Evolutionary conservation across 2,888 invertebrate species (phyloP), one percentile per base, ranked within the genome.

Genomic region (Epinotia nisella): DNA sequence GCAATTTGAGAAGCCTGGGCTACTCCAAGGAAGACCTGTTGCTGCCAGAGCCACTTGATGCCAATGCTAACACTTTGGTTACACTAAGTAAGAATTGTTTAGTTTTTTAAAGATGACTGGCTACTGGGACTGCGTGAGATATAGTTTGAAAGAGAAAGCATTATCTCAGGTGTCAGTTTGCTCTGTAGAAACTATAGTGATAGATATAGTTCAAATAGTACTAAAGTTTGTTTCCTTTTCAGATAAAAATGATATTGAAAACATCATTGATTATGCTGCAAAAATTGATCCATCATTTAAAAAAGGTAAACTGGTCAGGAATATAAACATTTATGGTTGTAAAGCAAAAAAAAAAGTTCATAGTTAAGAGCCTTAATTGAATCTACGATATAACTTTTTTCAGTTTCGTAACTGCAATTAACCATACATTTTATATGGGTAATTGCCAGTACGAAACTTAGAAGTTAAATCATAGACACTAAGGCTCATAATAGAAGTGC

Each of bases 31-130:
- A 85, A 1, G 88, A 89, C 45, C 61, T 74, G 7, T 75, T 91
- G 13, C 76, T 93, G n/a, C 91, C 92, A 10, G 89, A 90, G 9
- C 85, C 88, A 29, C 49, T 84, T 4, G 82, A 89, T 59, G 59
- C 75, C 10, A 75, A 81, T 64, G 78, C 85, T 7, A 79, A 72
- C 3, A 87, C 89, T 21, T 75, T 89, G 11, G 83, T 92, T 1
- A 90, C 86, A 85, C 80, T 90, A 13, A 78, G 92, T 93, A 87
- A 77, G 81, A 24, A 13, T 74, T 74, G 61, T 64, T 60, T 74
- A 45, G 3, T 15, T 45, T 21, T 45, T 15, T 45, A 45, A 13
- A 15, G 1, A 15, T 15, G 4, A 39, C 39, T 10, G 11, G 9
- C 11, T 39, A 39, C 9, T 39, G 11, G 10, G 39, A 10, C 11